phyloP scores from a whole-genome alignment of 2,797 vertebrate species.

The Tauraco hartlaubi region DNA sequence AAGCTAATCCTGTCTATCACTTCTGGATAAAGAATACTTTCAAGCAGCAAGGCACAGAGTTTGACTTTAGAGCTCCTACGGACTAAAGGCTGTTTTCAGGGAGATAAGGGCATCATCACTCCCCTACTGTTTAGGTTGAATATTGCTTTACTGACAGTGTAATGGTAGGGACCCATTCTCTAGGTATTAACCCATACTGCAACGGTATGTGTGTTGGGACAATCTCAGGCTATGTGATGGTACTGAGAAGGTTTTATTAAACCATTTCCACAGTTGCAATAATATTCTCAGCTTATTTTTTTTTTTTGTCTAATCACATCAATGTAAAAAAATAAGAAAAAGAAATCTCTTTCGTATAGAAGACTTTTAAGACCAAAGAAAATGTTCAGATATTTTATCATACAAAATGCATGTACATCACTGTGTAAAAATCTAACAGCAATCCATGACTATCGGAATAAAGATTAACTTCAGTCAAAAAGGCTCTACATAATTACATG shows the following conservation, averaged over 20 bases:
- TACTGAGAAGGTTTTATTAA: not conserved
- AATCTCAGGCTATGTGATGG: conserved; percentile 6
- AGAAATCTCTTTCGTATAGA: not conserved
- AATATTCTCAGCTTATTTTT: not conserved
- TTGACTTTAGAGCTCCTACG: not conserved
- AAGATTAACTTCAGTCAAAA: not conserved
- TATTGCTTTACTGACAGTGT: not conserved
- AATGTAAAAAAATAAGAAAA: not conserved
- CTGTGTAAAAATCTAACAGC: not conserved
- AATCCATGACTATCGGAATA: not conserved
- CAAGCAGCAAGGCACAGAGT: not conserved
- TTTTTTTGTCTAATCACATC: not conserved
- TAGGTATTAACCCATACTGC: not conserved
- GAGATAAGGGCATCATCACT: conserved; percentile 33
- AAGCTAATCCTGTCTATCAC: conserved; percentile 30
- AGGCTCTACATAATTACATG: not conserved
- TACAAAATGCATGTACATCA: not conserved
- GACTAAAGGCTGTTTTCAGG: not conserved
- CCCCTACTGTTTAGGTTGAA: not conserved
- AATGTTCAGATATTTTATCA: not conserved
- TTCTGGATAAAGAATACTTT: conserved; percentile 11
- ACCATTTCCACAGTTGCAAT: not conserved
- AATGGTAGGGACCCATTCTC: not conserved
- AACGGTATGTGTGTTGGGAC: not conserved
- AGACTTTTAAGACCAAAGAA: not conserved